Evolutionary conservation across 2,113 vertebrate genomes (phyloP), one percentile per base, ranked within the genome.

Genomic region (Uropsilus gracilis): DNA sequence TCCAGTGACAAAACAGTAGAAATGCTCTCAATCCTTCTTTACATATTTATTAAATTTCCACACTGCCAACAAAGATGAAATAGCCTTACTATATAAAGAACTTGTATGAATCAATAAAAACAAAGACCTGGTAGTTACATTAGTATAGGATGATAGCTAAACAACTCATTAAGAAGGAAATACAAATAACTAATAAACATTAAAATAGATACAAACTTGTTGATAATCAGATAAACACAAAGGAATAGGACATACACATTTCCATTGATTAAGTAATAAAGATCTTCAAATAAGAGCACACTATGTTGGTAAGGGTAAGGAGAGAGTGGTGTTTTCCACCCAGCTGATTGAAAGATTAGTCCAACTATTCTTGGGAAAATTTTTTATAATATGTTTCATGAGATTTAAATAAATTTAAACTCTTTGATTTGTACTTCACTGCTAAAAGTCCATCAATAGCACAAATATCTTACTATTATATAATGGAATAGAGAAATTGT

Each of bases 371-470:
- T 86, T 61, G 39, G 46, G 42, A 73, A 92, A 91, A 73, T 83
- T 88, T 66, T 64, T 71, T 69, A 72, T 50, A 28, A 39, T 59
- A 37, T 71, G 55, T 39, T 86, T 75, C 32, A 44, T 20, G 42
- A 86, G 10, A 78, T 80, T 94, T 86, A 81, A 93, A 66, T 86
- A n/a, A 48, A 7, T 61, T 82, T 72, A 64, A 78, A 55, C 6
- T 46, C 22, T 63, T 72, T 75, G 63, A 77, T 89, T 92, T 92
- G 37, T 53, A 42, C 32, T 89, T 39, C 66, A 46, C 59, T 86
- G 13, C 32, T 6, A 61, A 92, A 91, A 83, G n/a, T 78, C 5
- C 34, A 78, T 30, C 71, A 90, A 90, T 37, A 42, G 63, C 39
- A 11, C 17, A 53, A 64, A 82, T 28, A 8, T 64, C 59, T 90